phyloP scores from a whole-genome alignment of 2,797 vertebrate genomes.

The Ceryle rudis region DNA sequence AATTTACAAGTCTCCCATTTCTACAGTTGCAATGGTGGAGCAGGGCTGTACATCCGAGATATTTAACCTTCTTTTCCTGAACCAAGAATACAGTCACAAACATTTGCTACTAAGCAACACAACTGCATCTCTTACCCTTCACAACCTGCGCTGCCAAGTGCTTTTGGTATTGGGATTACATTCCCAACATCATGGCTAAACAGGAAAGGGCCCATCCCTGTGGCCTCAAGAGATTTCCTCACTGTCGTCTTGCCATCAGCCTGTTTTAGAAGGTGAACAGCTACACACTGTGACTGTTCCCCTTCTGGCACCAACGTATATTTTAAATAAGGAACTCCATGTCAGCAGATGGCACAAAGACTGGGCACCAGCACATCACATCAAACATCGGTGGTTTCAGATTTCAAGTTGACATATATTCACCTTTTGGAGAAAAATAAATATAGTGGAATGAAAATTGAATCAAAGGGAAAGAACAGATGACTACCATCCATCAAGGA shows the following conservation, averaged over 20 bases:
- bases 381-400: constrained; percentile 64
- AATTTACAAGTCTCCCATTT: background rate
- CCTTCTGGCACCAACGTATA: constrained; percentile 47
- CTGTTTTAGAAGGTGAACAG: constrained; percentile 32
- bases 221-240: background rate
- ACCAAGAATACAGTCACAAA: background rate
- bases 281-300: background rate
- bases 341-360: constrained; percentile 62
- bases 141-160: background rate
- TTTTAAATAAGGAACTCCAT: constrained; percentile 26
- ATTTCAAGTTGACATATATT: constrained; percentile 67
- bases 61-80: background rate
- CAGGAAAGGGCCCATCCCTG: background rate
- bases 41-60: constrained; percentile 1
- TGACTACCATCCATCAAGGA: constrained; percentile 77
- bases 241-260: background rate
- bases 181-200: background rate
- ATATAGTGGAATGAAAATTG: constrained; percentile 82
- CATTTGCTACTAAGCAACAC: background rate
- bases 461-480: constrained; percentile 73
- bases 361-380: constrained; percentile 55
- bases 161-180: background rate
- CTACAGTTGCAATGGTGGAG: background rate
- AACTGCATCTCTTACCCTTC: background rate
- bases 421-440: constrained; percentile 79